A percentile compares a stretch with the other conserved stretches of the same genome.
phyloP scores from a whole-genome alignment of 2,113 vertebrate species.

The Zosterops lateralis region DNA sequence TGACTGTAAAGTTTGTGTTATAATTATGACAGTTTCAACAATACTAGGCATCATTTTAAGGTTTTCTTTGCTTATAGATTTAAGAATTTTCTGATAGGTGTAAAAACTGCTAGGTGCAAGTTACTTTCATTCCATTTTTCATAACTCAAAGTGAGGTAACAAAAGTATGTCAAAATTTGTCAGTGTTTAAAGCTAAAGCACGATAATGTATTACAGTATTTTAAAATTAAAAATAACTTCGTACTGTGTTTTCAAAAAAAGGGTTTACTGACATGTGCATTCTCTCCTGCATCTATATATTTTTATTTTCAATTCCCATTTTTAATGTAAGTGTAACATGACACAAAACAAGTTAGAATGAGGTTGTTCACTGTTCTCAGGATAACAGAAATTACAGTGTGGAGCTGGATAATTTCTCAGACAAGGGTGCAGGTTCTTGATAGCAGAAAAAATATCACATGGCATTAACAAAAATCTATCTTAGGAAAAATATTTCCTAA shows the following conservation, averaged over 20 bases:
- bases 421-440: not conserved
- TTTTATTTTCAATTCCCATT: not conserved
- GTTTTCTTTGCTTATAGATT: not conserved
- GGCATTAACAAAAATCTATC: not conserved
- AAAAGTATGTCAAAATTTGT: not conserved
- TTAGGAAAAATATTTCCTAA: not conserved
- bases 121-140: not conserved
- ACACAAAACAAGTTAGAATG: not conserved
- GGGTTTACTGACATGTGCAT: not conserved
- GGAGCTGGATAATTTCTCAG: not conserved
- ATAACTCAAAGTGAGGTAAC: not conserved
- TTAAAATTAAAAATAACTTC: not conserved
- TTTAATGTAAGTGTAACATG: not conserved
- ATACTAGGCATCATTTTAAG: not conserved
- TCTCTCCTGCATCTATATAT: not conserved
- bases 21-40: not conserved
- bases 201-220: not conserved
- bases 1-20: not conserved
- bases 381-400: not conserved
- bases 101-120: not conserved
- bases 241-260: not conserved
- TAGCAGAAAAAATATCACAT: not conserved
- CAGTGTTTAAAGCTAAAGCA: not conserved
- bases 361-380: not conserved
- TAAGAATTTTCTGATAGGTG: not conserved